phyloP scores from a whole-genome alignment of 2,888 invertebrate genomes.

The Agriopis leucophaearia region DNA sequence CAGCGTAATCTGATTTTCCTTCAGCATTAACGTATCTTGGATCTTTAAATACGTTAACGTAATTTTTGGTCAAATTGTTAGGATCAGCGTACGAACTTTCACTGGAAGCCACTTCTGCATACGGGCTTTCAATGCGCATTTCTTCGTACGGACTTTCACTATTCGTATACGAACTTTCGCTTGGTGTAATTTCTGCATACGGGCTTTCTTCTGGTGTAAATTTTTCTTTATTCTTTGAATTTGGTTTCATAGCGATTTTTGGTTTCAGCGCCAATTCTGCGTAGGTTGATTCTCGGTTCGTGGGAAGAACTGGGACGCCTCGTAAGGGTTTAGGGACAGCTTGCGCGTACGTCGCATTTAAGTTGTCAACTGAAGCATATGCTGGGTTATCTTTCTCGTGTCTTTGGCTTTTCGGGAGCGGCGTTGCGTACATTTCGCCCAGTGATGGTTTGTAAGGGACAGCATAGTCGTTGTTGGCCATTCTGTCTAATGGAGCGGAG shows the following conservation, averaged over 20 bases:
- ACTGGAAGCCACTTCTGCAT: background rate
- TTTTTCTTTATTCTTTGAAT: background rate
- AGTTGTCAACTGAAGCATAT: background rate
- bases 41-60: slow-evolving; percentile 7
- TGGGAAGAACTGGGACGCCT: background rate
- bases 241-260: background rate
- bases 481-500: background rate
- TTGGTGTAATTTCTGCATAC: background rate
- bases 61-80: background rate
- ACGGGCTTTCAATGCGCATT: background rate
- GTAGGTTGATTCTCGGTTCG: background rate
- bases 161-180: background rate
- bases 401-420: slow-evolving; percentile 6
- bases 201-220: background rate
- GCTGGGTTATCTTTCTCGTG: background rate
- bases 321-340: background rate
- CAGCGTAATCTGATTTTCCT: slow-evolving; percentile 4
- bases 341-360: background rate
- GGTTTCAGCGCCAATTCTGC: background rate
- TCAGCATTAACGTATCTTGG: slow-evolving; percentile 4
- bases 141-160: slow-evolving; percentile 1
- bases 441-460: slow-evolving; percentile 3
- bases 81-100: background rate
- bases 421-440: slow-evolving; percentile 3
- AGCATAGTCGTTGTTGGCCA: slow-evolving; percentile 3